Evolutionary conservation across 2,797 vertebrate species (phyloP).

Genomic region (Melanotaenia nigrans): DNA sequence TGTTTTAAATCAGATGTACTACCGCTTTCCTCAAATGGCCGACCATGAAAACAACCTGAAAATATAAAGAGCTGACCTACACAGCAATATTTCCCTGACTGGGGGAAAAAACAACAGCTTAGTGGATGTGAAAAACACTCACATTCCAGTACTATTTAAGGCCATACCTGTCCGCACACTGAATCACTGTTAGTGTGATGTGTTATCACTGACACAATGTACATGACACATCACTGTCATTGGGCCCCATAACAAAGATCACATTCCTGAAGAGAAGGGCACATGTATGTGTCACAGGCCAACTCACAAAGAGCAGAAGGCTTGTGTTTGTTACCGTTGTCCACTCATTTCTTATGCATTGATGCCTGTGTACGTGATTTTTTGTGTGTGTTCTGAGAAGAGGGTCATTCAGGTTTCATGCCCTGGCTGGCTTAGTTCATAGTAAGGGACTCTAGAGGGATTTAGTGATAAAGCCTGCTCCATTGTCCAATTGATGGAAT

Average conservation of each 20-base stretch:
- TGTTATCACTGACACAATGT: constrained; percentile 36
- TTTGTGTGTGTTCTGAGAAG: constrained; percentile 57
- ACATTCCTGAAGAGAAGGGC: constrained; percentile 64
- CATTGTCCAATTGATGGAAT: constrained; percentile 80
- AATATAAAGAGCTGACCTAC: constrained; percentile 14
- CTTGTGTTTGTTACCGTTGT: constrained; percentile 49
- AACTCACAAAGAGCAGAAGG: constrained; percentile 37
- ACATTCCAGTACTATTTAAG: constrained; percentile 42
- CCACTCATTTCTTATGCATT: constrained; percentile 51
- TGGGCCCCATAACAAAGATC: constrained; percentile 55
- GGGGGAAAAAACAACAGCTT: not conserved
- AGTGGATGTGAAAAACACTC: constrained; percentile 22
- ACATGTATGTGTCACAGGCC: constrained; percentile 56
- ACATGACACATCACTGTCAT: constrained; percentile 20
- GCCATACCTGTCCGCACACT: constrained; percentile 43
- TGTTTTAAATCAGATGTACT: not conserved
- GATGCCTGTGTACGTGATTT: constrained; percentile 31
- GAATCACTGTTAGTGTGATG: constrained; percentile 18
- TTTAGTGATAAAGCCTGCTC: constrained; percentile 78
- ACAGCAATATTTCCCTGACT: not conserved
- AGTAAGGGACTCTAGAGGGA: constrained; percentile 74
- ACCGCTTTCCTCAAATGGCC: not conserved
- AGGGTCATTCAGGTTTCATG: constrained; percentile 74
- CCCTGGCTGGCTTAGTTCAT: constrained; percentile 69
- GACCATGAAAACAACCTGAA: constrained; percentile 5